phyloP scores from a whole-genome alignment of 2,797 vertebrate species.

The Gobionotothen gibberifrons region DNA sequence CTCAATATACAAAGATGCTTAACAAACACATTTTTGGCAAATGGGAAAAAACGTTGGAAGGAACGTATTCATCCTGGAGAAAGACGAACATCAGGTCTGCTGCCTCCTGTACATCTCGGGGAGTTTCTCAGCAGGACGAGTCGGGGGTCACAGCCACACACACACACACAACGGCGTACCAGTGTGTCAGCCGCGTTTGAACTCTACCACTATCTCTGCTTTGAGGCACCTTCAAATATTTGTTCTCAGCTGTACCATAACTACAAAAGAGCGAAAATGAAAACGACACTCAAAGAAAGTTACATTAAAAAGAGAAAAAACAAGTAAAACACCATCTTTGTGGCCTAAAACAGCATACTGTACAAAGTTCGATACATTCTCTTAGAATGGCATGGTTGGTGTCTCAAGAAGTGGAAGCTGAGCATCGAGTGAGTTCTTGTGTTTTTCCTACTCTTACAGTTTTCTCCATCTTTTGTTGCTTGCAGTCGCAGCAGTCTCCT shows the following conservation, averaged over 20 bases:
- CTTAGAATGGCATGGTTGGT: conserved; percentile 95
- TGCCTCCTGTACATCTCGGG: conserved; percentile 35
- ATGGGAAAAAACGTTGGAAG: conserved; percentile 54
- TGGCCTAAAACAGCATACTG: conserved; percentile 89
- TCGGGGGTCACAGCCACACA: conserved; percentile 47
- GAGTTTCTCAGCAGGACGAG: conserved; percentile 43
- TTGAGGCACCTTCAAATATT: conserved; percentile 75
- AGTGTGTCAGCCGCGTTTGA: conserved; percentile 60
- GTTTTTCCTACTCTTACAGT: conserved; percentile 48
- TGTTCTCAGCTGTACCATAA: conserved; percentile 72
- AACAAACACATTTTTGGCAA: conserved; percentile 80
- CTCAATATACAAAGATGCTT: conserved; percentile 78
- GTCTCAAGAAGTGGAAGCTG: conserved; percentile 80
- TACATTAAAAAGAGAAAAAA: conserved; percentile 81
- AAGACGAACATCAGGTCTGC: conserved; percentile 55
- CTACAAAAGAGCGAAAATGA: conserved; percentile 77
- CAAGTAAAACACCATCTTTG: conserved; percentile 87
- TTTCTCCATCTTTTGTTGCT: conserved; percentile 35
- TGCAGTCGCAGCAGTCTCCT: conserved; percentile 8
- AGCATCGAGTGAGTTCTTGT: conserved; percentile 68
- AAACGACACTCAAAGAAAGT: conserved; percentile 84
- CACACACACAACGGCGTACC: conserved; percentile 31
- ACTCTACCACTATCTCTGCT: conserved; percentile 47
- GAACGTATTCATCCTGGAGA: conserved; percentile 55
- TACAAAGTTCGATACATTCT: conserved; percentile 94